Percentiles rank a stretch among this genome's conserved stretches.
Conservation (phyloP, 1,140 invertebrate species). For the Proales similis region DNA sequence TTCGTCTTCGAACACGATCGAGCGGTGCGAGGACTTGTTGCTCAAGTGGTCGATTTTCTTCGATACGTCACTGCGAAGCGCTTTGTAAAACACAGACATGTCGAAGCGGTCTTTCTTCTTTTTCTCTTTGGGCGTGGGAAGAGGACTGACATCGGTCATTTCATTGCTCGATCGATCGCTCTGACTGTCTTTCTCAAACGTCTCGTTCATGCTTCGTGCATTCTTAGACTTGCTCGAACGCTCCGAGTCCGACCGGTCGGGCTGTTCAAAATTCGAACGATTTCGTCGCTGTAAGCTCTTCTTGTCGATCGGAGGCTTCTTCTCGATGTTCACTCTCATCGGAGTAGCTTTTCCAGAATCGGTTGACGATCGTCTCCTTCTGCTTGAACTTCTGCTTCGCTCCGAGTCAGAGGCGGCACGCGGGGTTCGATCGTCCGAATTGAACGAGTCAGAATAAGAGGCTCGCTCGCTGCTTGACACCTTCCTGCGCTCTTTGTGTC, state of each 20-base stretch:
- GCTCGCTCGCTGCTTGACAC: too few relatives aligned
- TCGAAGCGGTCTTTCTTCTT: not conserved
- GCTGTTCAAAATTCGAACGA: slow-evolving; percentile 24
- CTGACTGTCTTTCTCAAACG: not conserved
- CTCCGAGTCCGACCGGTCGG: not conserved
- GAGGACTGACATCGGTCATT: slow-evolving; percentile 26
- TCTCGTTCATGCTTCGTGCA: not conserved
- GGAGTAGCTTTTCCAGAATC: not conserved
- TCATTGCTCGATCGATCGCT: slow-evolving; percentile 16
- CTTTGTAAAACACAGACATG: not conserved
- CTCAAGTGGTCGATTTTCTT: too few relatives aligned
- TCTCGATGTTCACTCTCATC: slow-evolving; percentile 21
- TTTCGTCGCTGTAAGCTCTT: not conserved
- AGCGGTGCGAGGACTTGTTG: too few relatives aligned
- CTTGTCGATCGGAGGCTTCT: slow-evolving; percentile 32
- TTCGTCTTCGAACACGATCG: too few relatives aligned
- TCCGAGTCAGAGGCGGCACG: not conserved
- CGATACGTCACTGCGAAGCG: too few relatives aligned
- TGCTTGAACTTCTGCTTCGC: not conserved
- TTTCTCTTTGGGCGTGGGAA: slow-evolving; percentile 13
- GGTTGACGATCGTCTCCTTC: too few relatives aligned
- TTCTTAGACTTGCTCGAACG: not conserved
- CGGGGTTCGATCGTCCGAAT: too few relatives aligned
- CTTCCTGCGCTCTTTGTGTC: too few relatives aligned
- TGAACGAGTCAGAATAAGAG: too few relatives aligned